Evolutionary conservation across 2,113 vertebrate species (phyloP).

Genomic region (Coracopsis vasa): DNA sequence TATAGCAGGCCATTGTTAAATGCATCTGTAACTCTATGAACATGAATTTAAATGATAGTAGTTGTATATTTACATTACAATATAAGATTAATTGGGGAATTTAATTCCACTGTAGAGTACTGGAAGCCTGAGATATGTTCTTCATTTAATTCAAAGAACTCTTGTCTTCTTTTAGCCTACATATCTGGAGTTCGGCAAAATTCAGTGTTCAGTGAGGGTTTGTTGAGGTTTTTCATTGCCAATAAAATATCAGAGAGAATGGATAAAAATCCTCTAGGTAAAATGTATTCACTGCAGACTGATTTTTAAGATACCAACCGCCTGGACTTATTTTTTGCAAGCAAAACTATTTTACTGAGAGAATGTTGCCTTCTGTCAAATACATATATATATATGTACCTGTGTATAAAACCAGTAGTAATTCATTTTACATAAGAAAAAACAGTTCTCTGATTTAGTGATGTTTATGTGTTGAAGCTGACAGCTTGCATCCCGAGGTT

Average conservation of each 20-base stretch:
- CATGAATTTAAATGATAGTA: neutral
- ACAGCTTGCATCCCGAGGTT: neutral
- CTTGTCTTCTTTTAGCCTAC: neutral
- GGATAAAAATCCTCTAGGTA: neutral
- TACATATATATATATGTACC: accelerated
- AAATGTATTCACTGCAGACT: neutral
- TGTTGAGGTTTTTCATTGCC: neutral
- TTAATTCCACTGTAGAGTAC: neutral
- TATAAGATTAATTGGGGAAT: neutral
- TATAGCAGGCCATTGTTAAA: neutral
- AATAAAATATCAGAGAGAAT: neutral
- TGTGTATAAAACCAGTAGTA: neutral
- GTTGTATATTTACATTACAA: neutral
- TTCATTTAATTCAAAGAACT: neutral
- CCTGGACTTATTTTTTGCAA: neutral
- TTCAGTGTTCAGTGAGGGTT: neutral
- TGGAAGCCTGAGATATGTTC: neutral
- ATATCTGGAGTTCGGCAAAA: neutral
- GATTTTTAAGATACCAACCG: neutral
- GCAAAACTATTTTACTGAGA: neutral
- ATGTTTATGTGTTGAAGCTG: neutral
- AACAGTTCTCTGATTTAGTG: neutral
- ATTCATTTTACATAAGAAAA: neutral
- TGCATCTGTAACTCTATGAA: neutral
- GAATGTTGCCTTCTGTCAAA: neutral